phyloP scores from a whole-genome alignment of 1,140 invertebrate species.

The Drosophila teissieri region DNA sequence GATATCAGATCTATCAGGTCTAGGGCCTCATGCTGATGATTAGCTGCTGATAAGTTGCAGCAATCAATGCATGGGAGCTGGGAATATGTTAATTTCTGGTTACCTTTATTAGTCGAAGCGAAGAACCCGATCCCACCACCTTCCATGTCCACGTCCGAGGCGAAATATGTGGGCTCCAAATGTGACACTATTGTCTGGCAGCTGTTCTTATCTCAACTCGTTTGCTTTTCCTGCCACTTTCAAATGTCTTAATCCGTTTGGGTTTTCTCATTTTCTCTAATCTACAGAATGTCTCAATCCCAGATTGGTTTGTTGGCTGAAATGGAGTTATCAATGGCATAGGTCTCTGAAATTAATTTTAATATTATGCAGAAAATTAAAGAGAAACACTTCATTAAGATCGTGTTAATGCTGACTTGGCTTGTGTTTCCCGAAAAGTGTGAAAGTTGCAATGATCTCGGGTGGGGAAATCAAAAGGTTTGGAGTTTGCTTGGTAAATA shows the following conservation, averaged over 20 bases:
- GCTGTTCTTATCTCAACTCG: slow-evolving; percentile 42
- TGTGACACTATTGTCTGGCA: slow-evolving; percentile 70
- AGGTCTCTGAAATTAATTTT: slow-evolving; percentile 38
- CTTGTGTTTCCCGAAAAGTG: slow-evolving; percentile 37
- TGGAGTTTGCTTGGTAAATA: slow-evolving; percentile 9
- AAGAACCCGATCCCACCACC: neutral
- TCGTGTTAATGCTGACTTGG: slow-evolving; percentile 63
- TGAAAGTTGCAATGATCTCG: slow-evolving; percentile 64
- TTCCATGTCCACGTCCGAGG: slow-evolving; percentile 8
- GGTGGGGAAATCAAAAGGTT: neutral
- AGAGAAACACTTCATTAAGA: slow-evolving; percentile 70
- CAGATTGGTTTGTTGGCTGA: slow-evolving; percentile 7
- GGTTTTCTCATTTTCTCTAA: slow-evolving; percentile 11
- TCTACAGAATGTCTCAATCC: slow-evolving; percentile 43
- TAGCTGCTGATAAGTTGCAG: slow-evolving; percentile 77
- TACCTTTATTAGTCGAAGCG: slow-evolving; percentile 14
- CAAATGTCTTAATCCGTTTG: slow-evolving; percentile 63
- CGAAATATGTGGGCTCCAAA: slow-evolving; percentile 57
- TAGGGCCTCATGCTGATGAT: slow-evolving; percentile 69
- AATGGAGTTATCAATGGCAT: slow-evolving; percentile 58
- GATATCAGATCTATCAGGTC: slow-evolving; percentile 61
- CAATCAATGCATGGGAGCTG: slow-evolving; percentile 72
- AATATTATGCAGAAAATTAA: slow-evolving; percentile 69
- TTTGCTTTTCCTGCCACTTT: slow-evolving; percentile 37
- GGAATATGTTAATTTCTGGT: slow-evolving; percentile 60